Conservation (phyloP, 2,797 vertebrate species). For the Jordanella pulchra region DNA sequence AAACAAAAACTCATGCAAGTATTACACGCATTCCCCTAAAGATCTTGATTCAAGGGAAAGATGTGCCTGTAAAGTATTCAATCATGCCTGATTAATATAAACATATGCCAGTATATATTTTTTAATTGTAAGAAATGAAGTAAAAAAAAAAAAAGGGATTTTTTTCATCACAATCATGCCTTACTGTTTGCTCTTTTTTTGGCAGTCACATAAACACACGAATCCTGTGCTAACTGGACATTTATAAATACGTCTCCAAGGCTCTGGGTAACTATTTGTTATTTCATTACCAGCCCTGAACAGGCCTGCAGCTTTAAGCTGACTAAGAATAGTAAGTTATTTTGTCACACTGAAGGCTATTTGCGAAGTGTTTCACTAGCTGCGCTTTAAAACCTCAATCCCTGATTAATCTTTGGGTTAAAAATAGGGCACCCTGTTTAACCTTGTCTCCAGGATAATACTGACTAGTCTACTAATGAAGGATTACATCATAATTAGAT, state of each 20-base stretch:
- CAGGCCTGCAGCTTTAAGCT: constrained; percentile 23
- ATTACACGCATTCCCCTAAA: background rate
- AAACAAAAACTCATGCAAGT: background rate
- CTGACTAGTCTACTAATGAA: constrained; percentile 47
- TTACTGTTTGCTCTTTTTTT: background rate
- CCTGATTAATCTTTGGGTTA: constrained; percentile 76
- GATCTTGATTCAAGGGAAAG: background rate
- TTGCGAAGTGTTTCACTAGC: constrained; percentile 60
- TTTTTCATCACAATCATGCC: background rate
- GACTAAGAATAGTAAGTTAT: constrained; percentile 33
- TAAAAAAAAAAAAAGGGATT: background rate
- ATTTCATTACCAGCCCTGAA: background rate
- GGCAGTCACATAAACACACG: background rate
- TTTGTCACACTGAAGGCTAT: constrained; percentile 56
- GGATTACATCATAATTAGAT: constrained; percentile 65
- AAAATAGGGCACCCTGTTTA: constrained; percentile 72
- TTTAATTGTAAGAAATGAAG: background rate
- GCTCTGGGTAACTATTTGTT: background rate
- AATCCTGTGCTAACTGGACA: background rate
- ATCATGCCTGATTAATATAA: background rate
- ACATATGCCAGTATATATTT: background rate
- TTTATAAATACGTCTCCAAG: background rate
- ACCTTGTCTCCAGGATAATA: constrained; percentile 65
- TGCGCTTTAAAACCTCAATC: constrained; percentile 72
- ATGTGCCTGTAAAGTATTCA: background rate